Percentiles rank a stretch among this genome's conserved stretches.
These are phyloP conservation scores for Chloroceryle inda DNA, from an alignment of 2,797 vertebrate genomes.

Conservation along the genomic window DNA sequence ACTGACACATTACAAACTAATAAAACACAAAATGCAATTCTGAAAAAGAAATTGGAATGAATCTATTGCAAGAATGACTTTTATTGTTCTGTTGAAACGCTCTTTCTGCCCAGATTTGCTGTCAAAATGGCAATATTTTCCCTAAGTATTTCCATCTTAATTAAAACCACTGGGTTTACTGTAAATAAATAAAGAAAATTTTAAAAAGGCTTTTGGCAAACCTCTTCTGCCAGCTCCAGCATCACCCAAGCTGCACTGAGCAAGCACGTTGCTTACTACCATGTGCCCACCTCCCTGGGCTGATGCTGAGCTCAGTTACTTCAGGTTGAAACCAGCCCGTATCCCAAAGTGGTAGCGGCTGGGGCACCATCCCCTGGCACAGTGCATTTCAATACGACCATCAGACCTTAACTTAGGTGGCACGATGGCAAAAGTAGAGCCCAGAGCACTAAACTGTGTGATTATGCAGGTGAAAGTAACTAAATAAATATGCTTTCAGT, in stretches of 20 bases:
- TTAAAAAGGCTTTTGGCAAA: neutral
- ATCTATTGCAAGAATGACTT: constrained; percentile 57
- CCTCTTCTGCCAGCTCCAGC: neutral
- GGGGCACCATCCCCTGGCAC: fast-evolving
- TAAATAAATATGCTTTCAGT: fast-evolving
- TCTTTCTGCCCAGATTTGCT: constrained; percentile 4
- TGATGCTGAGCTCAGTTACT: neutral
- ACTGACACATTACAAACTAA: constrained; percentile 63
- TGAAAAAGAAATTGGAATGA: constrained; percentile 57
- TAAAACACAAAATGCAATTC: constrained; percentile 66
- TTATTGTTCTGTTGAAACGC: constrained; percentile 32
- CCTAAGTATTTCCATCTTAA: constrained; percentile 52
- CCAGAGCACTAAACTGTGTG: fast-evolving
- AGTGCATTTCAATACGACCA: fast-evolving
- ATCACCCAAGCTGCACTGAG: fast-evolving
- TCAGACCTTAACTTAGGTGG: neutral
- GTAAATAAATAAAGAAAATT: neutral
- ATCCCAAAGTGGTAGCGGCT: fast-evolving
- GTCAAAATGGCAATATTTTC: constrained; percentile 18
- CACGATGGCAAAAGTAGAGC: neutral
- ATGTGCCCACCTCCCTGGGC: neutral
- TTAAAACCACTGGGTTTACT: neutral
- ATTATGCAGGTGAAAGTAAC: fast-evolving
- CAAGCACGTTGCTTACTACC: neutral
- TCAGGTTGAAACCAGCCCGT: neutral